A percentile compares a stretch with the other conserved stretches of the same genome.
Evolutionary conservation across 1,140 invertebrate species (phyloP).

Genomic region (Asobara japonica): DNA sequence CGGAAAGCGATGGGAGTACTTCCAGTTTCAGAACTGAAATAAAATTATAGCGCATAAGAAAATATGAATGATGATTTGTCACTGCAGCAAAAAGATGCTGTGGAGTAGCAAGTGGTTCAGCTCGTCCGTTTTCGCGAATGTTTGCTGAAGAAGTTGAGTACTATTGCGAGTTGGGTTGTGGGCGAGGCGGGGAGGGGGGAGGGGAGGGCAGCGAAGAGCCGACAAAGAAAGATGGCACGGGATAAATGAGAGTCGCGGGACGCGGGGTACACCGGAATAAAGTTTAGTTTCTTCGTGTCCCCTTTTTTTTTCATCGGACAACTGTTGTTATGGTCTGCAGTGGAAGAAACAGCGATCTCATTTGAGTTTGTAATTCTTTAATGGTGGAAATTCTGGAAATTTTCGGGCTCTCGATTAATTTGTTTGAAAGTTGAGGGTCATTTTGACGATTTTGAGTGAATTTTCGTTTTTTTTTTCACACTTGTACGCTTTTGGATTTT

Average conservation of each 20-base stretch:
- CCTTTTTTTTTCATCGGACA: background rate
- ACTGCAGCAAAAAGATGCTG: background rate
- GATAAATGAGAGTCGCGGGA: background rate
- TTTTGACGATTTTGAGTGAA: too few relatives aligned
- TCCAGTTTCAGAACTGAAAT: background rate
- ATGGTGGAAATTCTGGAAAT: too few relatives aligned
- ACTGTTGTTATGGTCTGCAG: background rate
- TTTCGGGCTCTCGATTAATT: too few relatives aligned
- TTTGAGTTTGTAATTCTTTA: too few relatives aligned
- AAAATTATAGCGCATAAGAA: background rate
- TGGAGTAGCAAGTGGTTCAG: background rate
- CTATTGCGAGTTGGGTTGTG: background rate
- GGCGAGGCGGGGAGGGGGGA: background rate
- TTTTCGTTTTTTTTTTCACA: too few relatives aligned
- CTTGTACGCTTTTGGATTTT: too few relatives aligned
- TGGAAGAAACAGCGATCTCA: background rate
- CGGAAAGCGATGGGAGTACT: background rate
- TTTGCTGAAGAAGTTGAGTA: conserved; percentile 6
- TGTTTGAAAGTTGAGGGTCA: too few relatives aligned
- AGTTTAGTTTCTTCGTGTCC: background rate
- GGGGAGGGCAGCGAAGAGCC: background rate
- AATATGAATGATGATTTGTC: background rate
- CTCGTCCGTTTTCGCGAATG: background rate
- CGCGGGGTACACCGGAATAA: background rate
- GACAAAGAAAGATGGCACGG: background rate